Evolutionary conservation across 2,888 invertebrate genomes (phyloP), one percentile per base, ranked within the genome.

Genomic region (Cryptophagus acutangulus): DNA sequence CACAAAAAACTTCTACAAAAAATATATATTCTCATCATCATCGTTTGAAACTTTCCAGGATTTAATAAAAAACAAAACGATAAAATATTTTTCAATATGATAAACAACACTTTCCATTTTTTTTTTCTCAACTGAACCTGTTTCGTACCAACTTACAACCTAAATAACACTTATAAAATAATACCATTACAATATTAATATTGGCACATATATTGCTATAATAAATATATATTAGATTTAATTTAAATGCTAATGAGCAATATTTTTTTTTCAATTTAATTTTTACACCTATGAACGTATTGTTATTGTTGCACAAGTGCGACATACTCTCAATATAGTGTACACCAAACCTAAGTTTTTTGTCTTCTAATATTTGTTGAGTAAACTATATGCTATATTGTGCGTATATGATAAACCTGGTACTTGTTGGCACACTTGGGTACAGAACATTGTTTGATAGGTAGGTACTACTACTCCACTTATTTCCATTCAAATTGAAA

Each of bases 1-100:
- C 52, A 50, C 47, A 36, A 49, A 54, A 58, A 45, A 54, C 53
- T 51, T 48, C 53, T 56, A 55, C 51, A 54, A 55, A 56, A 57
- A 52, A 57, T 55, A 54, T 54, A 36, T 40, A 38, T 31, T 31
- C 9, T 31, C 12, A 31, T 12, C 9, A 26, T 12, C 26, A 26
- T 4, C 12, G n/a, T 6, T 20, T 20, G 20, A 20, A 12, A n/a
- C 3, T 8, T 26, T 26, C 12, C 26, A 26, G n/a, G 3, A 26
- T 26, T 26, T 26, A 12, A 40, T 36, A 33, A 41, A 16, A 25
- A 31, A 44, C 34, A 15, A 14, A 33, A 36, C 28, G 36, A 44
- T 34, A 33, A 14, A 35, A 16, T 16, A n/a, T 31, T 15, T 31
- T 6, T 5, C 16, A 6, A 15, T 5, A 13, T 31, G 16, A 31